These are phyloP conservation scores for Epinephelus fuscoguttatus DNA, from an alignment of 2,113 vertebrate species.

Conservation along the genomic window DNA sequence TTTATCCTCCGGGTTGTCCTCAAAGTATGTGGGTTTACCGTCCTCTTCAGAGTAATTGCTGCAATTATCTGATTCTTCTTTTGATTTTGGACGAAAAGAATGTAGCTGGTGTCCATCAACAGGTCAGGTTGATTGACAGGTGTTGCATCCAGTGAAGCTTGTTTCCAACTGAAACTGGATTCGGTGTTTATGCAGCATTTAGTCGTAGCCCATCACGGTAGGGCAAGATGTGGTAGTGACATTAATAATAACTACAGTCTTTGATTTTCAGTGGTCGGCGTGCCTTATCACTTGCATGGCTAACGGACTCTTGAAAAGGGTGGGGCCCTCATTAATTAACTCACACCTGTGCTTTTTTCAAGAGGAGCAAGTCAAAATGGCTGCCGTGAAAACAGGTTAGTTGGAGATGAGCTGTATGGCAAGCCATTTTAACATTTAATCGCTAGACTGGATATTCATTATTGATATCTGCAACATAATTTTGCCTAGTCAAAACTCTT, in stretches of 20 bases:
- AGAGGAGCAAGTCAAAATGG: not conserved
- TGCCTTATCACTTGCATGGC: too few species aligned
- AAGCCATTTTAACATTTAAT: too few species aligned
- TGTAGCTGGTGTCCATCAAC: not conserved
- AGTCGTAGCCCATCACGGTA: not conserved
- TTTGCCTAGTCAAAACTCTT: too few species aligned
- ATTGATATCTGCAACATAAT: too few species aligned
- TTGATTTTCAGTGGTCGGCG: too few species aligned
- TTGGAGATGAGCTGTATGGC: too few species aligned
- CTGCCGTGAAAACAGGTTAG: not conserved
- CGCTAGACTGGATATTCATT: too few species aligned
- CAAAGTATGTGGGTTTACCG: not conserved
- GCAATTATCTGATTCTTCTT: not conserved
- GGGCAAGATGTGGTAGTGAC: not conserved
- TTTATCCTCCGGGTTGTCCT: not conserved
- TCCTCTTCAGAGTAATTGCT: not conserved
- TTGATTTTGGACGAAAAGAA: too few species aligned
- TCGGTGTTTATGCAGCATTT: too few species aligned
- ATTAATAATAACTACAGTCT: too few species aligned
- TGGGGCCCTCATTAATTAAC: not conserved
- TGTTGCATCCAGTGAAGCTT: too few species aligned
- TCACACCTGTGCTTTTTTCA: not conserved
- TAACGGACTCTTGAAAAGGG: not conserved
- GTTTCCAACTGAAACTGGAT: too few species aligned
- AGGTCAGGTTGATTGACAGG: not conserved